Percentiles rank a stretch among this genome's conserved stretches.
Conservation (phyloP, 35 echinoderm and acorn worm species). For the Anneissia japonica region DNA sequence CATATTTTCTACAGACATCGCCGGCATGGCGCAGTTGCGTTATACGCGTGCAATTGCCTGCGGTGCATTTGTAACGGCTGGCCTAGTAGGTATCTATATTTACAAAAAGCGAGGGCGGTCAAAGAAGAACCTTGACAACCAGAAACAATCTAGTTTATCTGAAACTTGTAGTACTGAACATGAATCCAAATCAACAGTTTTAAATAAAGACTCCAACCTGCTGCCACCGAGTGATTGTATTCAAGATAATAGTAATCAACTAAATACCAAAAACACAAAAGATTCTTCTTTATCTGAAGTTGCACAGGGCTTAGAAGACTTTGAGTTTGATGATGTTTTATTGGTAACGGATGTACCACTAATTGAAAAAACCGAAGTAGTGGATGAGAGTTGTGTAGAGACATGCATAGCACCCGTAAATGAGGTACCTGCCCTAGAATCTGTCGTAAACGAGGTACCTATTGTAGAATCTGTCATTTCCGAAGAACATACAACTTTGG, state of each 20-base stretch:
- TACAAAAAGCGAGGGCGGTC: slow-evolving; percentile 44
- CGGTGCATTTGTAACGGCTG: slow-evolving; percentile 52
- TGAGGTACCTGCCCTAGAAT: neutral
- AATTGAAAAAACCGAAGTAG: too few species aligned
- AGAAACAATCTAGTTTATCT: too few species aligned
- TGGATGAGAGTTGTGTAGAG: too few species aligned
- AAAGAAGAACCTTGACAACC: slow-evolving; percentile 16
- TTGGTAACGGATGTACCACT: neutral
- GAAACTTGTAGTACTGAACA: too few species aligned
- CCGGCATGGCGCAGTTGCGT: slow-evolving; percentile 81
- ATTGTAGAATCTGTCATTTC: too few species aligned
- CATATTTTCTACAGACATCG: too few species aligned
- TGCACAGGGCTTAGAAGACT: neutral
- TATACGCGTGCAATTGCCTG: slow-evolving; percentile 78
- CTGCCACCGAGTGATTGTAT: too few species aligned
- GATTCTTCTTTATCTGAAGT: neutral
- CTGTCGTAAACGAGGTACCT: too few species aligned
- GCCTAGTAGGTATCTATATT: slow-evolving; percentile 54
- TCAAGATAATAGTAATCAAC: neutral
- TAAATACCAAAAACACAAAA: neutral
- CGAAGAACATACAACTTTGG: too few species aligned
- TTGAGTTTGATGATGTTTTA: neutral
- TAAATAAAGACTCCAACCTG: too few species aligned
- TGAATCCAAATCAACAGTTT: too few species aligned
- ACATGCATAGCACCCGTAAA: too few species aligned